phyloP scores from a whole-genome alignment of 1,140 invertebrate species.

The Aphelinus atriplicis region DNA sequence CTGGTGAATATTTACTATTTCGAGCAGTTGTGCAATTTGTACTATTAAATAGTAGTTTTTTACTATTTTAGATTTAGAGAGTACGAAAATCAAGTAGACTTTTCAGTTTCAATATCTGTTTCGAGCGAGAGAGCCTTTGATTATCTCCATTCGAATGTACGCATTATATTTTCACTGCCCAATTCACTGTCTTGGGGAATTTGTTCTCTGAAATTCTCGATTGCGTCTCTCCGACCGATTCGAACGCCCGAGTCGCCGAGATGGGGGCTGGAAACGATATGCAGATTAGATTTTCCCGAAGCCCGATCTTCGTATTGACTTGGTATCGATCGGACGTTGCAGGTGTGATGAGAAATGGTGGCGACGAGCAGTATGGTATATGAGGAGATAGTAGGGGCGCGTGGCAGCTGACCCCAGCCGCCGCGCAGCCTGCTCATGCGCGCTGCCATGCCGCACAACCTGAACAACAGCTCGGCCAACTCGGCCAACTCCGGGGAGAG shows the following conservation, averaged over 20 bases:
- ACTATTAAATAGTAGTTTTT: too few relatives aligned
- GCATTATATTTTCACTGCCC: not conserved
- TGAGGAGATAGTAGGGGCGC: conserved; percentile 63
- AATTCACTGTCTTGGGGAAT: not conserved
- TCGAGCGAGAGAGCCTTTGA: too few relatives aligned
- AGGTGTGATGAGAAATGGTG: conserved; percentile 36
- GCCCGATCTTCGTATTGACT: not conserved
- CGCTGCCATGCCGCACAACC: conserved; percentile 62
- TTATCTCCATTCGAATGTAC: too few relatives aligned
- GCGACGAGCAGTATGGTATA: conserved; percentile 53
- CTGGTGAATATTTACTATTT: too few relatives aligned
- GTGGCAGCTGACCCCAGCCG: conserved; percentile 68
- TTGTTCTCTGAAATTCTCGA: not conserved
- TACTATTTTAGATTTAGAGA: too few relatives aligned
- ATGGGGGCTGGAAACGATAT: not conserved
- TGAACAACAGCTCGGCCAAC: conserved; percentile 61
- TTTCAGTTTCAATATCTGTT: too few relatives aligned
- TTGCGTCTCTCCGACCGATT: not conserved
- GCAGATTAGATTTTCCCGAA: not conserved
- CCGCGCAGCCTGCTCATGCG: conserved; percentile 62
- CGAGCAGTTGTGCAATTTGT: too few relatives aligned
- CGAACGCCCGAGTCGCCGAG: not conserved
- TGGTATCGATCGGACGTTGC: not conserved
- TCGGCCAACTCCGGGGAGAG: conserved; percentile 56
- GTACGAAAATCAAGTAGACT: too few relatives aligned